Conservation (phyloP, 2,888 invertebrate genomes). For the Heteropelma amictum region DNA sequence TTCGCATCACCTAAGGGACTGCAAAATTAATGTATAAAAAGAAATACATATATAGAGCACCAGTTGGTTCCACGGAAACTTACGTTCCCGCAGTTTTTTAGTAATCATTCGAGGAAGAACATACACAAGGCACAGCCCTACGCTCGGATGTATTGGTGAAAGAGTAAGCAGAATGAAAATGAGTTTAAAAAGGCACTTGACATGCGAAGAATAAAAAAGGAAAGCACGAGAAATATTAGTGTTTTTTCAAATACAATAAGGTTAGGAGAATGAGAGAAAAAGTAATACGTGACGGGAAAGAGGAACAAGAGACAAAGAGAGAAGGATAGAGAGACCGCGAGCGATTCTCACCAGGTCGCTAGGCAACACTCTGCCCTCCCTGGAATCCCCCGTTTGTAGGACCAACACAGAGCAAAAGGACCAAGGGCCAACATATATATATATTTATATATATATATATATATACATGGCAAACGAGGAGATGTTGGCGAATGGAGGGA, state of each 20-base stretch:
- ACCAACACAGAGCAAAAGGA: constrained; percentile 32
- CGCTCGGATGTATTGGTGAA: too few species aligned
- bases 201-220: neutral
- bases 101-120: too few species aligned
- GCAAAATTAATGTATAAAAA: too few species aligned
- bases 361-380: constrained; percentile 60
- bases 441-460: neutral
- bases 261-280: neutral
- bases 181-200: neutral
- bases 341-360: constrained; percentile 57
- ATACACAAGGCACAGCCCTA: too few species aligned
- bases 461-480: constrained; percentile 12
- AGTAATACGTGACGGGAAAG: neutral
- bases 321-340: constrained; percentile 34
- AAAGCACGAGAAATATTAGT: neutral
- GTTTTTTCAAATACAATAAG: too few species aligned
- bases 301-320: constrained; percentile 1
- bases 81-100: too few species aligned
- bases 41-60: too few species aligned
- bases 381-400: constrained; percentile 52
- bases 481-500: constrained; percentile 68
- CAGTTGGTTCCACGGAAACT: too few species aligned
- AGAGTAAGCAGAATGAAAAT: neutral
- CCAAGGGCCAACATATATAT: neutral
- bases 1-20: too few species aligned